These are phyloP conservation scores for Mactromeris polynyma DNA, from an alignment of 2,888 invertebrate species.

Conservation along the genomic window DNA sequence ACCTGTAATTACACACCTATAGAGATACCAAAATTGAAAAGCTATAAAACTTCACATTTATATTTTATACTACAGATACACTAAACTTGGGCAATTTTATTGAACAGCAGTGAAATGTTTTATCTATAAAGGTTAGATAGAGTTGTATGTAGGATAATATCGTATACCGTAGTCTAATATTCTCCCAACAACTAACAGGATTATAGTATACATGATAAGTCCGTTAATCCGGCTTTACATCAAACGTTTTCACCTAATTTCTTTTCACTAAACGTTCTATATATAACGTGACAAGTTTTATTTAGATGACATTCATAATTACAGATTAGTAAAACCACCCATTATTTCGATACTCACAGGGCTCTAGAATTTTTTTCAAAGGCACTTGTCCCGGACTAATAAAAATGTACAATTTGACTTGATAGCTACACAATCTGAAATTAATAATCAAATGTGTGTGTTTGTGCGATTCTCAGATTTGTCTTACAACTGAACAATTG, in stretches of 20 bases:
- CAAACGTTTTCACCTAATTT: not conserved
- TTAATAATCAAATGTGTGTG: no score
- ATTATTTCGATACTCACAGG: no score
- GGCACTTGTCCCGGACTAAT: no score
- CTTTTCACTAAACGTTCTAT: slow-evolving; percentile 7
- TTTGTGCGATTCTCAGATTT: no score
- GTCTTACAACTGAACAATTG: no score
- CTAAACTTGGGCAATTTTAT: not conserved
- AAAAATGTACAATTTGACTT: no score
- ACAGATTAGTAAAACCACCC: no score
- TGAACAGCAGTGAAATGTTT: not conserved
- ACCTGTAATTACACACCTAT: not conserved
- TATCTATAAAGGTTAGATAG: not conserved
- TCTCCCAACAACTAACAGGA: not conserved
- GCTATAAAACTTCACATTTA: not conserved
- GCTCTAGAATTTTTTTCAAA: no score
- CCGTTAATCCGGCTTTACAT: not conserved
- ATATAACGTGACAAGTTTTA: no score
- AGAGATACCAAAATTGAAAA: slow-evolving; percentile 2
- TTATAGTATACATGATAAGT: not conserved
- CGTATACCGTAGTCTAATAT: not conserved
- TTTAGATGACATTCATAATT: no score
- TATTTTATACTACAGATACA: not conserved
- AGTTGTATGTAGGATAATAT: not conserved
- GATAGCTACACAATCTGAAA: no score